Evolutionary conservation across 2,113 vertebrate species (phyloP).

Genomic region (Calidris pugnax): DNA sequence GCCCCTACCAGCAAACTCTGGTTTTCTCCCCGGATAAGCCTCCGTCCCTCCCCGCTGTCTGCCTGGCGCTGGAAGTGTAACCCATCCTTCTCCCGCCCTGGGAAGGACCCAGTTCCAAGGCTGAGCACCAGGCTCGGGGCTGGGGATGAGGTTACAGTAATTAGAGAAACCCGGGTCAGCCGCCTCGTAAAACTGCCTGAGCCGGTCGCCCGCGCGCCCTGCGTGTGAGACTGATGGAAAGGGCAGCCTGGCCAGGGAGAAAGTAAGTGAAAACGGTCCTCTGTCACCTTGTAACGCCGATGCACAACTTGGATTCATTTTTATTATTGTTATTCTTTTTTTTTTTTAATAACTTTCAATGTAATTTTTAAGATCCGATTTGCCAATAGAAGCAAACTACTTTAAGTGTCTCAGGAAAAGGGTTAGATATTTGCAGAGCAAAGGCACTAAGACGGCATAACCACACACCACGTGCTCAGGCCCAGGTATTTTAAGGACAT

Average conservation of each 20-base stretch:
- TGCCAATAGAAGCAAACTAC: neutral
- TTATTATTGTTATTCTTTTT: neutral
- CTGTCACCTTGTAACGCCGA: neutral
- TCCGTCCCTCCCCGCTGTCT: neutral
- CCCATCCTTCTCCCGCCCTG: neutral
- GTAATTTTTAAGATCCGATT: neutral
- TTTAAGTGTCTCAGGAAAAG: neutral
- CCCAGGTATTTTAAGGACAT: neutral
- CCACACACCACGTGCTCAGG: neutral
- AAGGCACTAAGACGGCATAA: neutral
- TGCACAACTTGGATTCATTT: neutral
- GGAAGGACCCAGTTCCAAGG: neutral
- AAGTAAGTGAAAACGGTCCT: neutral
- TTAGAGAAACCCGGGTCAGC: neutral
- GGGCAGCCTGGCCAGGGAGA: neutral
- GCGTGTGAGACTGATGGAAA: neutral
- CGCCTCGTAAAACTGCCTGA: neutral
- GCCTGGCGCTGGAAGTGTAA: neutral
- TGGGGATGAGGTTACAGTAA: slow-evolving; percentile 47
- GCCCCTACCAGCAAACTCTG: neutral
- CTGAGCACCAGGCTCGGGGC: neutral
- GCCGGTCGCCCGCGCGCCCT: accelerated
- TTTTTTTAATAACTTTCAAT: neutral
- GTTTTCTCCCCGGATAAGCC: neutral
- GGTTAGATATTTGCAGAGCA: neutral